Evolutionary conservation across 1,140 invertebrate genomes (phyloP).

Genomic region (Ceratina japonica): DNA sequence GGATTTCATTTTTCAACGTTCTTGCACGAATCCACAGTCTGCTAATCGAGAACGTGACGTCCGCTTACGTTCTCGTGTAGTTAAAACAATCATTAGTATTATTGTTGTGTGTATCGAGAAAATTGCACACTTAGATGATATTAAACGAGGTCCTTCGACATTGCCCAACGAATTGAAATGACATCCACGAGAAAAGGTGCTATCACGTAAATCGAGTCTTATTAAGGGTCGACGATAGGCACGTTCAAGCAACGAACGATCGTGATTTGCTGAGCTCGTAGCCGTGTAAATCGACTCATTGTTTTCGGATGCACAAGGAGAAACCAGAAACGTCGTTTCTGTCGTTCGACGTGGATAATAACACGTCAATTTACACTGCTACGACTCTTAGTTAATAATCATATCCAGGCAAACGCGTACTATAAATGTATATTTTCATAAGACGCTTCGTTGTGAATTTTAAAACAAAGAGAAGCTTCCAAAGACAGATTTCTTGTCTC

Average conservation of each 20-base stretch:
- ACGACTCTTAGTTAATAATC: no score
- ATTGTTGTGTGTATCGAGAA: not conserved
- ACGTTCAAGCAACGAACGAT: constrained; percentile 18
- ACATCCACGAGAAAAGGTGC: constrained; percentile 8
- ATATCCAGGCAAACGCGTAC: not conserved
- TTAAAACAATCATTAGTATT: not conserved
- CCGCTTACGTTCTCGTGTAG: not conserved
- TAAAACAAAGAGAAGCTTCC: not conserved
- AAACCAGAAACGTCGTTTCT: no score
- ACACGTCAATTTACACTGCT: no score
- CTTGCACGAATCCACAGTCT: no score
- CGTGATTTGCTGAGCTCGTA: not conserved
- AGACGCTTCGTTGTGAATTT: constrained; percentile 2
- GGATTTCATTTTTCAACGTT: no score
- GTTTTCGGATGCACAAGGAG: no score
- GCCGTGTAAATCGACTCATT: no score
- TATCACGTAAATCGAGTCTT: constrained; percentile 19
- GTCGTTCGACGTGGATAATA: no score
- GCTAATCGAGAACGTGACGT: no score
- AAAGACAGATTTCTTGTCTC: not conserved
- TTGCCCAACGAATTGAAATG: constrained; percentile 17
- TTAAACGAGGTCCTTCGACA: not conserved
- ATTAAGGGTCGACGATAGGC: constrained; percentile 1
- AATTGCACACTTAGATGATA: not conserved
- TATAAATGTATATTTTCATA: not conserved